Evolutionary conservation across 2,888 invertebrate species (phyloP).

Genomic region (Lagria hirta): DNA sequence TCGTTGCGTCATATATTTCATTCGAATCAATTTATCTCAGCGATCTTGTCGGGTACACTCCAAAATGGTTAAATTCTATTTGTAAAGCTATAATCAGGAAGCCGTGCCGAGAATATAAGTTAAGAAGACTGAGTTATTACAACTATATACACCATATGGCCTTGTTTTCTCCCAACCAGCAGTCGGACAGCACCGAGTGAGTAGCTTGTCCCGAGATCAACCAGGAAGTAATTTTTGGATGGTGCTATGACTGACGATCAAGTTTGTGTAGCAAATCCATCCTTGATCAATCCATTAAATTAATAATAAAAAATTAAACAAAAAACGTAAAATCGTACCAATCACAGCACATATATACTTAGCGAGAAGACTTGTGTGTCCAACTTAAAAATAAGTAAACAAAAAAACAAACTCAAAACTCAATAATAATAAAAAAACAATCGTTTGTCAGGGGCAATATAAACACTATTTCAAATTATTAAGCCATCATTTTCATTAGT

Average conservation of each 20-base stretch:
- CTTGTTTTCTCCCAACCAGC: constrained; percentile 21
- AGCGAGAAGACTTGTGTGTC: constrained; percentile 23
- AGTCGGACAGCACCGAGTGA: constrained; percentile 7
- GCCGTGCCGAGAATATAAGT: constrained; percentile 39
- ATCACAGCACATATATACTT: constrained; percentile 23
- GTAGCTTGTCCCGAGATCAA: constrained; percentile 34
- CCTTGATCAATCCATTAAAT: constrained; percentile 11
- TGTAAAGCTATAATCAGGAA: constrained; percentile 40
- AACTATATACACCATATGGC: constrained; percentile 39
- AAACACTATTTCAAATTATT: too few relatives aligned
- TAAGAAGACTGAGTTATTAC: constrained; percentile 49
- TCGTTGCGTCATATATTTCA: not conserved
- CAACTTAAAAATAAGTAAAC: constrained; percentile 4
- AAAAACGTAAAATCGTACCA: constrained; percentile 7
- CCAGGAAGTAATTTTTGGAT: constrained; percentile 12
- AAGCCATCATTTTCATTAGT: too few relatives aligned
- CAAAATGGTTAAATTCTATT: constrained; percentile 25
- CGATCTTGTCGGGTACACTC: not conserved
- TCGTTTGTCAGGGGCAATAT: too few relatives aligned
- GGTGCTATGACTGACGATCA: constrained; percentile 5
- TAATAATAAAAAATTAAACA: constrained; percentile 6
- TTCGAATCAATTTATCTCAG: not conserved
- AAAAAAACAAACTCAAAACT: not conserved
- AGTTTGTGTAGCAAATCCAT: not conserved
- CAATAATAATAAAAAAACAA: constrained; percentile 5